Conservation (phyloP, 2,113 vertebrate genomes). For the Oxygymnocypris stewartii region DNA sequence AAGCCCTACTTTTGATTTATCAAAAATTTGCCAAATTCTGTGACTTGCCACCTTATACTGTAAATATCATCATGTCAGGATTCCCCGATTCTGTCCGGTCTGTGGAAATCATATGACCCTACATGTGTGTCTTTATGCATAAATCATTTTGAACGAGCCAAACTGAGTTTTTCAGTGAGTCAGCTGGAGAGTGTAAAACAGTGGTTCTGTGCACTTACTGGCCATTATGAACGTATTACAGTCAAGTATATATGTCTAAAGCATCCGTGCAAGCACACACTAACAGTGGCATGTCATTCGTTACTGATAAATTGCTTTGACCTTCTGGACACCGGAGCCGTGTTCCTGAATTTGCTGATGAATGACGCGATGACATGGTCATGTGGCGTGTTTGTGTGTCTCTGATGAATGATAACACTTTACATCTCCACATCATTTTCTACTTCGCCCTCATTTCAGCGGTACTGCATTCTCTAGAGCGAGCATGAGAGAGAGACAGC, state of each 20-base stretch:
- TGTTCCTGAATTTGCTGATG: conserved; percentile 28
- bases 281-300: background rate
- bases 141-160: background rate
- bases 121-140: background rate
- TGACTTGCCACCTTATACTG: too few relatives aligned
- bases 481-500: background rate
- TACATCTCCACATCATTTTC: conserved; percentile 30
- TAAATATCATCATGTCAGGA: background rate
- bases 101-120: too few relatives aligned
- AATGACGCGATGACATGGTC: conserved; percentile 1
- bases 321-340: conserved; percentile 27
- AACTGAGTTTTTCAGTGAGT: background rate
- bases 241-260: background rate
- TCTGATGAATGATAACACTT: conserved; percentile 14
- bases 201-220: conserved; percentile 8
- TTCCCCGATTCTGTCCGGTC: too few relatives aligned
- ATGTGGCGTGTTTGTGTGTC: conserved; percentile 2
- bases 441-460: conserved; percentile 23
- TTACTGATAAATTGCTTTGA: conserved; percentile 38
- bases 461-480: background rate
- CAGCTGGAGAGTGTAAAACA: background rate
- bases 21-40: too few relatives aligned
- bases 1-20: too few relatives aligned
- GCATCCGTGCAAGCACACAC: background rate
- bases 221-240: background rate